Evolutionary conservation across 1,140 invertebrate species (phyloP).

Genomic region (Aphelinus certus): DNA sequence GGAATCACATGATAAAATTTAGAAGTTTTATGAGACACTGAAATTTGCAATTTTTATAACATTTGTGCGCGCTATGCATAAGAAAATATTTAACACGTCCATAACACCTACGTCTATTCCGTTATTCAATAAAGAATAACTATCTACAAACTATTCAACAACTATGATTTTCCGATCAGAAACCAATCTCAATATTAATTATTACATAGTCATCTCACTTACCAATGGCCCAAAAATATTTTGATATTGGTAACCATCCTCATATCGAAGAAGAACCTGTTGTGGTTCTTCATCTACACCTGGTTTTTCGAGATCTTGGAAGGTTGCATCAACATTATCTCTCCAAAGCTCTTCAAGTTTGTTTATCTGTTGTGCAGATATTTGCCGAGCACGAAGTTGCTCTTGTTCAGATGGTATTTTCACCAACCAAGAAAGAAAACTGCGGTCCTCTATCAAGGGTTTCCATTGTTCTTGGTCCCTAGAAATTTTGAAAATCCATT

Average conservation of each 20-base stretch:
- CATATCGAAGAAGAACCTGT: conserved; percentile 92
- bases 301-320: conserved; percentile 97
- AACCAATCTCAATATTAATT: too few relatives aligned
- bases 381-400: conserved; percentile 92
- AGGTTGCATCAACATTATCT: conserved; percentile 96
- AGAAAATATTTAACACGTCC: too few relatives aligned
- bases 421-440: conserved; percentile 95
- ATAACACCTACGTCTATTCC: too few relatives aligned
- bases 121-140: too few relatives aligned
- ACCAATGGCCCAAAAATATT: conserved; percentile 95
- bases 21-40: too few relatives aligned
- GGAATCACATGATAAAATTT: too few relatives aligned
- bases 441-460: conserved; percentile 94
- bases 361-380: conserved; percentile 96
- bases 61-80: too few relatives aligned
- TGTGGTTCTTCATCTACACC: conserved; percentile 97
- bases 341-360: conserved; percentile 99
- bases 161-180: too few relatives aligned
- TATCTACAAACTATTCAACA: too few relatives aligned
- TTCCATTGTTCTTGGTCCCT: conserved; percentile 99
- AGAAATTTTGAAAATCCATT: conserved; percentile 42
- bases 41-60: too few relatives aligned
- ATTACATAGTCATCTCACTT: neutral
- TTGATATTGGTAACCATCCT: conserved; percentile 99
- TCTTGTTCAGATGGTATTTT: conserved; percentile 96